Base-by-base conservation (phyloP, 2,888 invertebrate species). In the Microplitis deprimator region DNA sequence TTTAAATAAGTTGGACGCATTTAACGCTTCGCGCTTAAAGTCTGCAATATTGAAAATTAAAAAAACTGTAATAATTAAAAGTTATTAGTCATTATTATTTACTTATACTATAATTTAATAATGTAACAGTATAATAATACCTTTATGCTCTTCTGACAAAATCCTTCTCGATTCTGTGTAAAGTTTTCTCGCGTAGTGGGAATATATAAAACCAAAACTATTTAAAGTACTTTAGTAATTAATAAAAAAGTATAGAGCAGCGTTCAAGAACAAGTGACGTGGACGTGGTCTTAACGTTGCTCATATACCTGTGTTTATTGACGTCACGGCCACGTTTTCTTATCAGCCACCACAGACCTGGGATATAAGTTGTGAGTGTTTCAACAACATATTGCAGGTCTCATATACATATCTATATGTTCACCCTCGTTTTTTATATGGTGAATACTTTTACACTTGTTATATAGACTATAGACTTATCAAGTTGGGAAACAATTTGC, bases 271-370 rank as follows among this genome's bases (percentile, higher is more conserved):
- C 85, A 83, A 89, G 86, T 89, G 89, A 89, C 89, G 89, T 89
- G 89, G 88, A 88, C 81, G 84, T 81, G 82, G 82, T 85, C 83
- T 82, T 78, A 77, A 85, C 84, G 79, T 82, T 85, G 84, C 85
- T 87, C 88, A 89, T 89, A 89, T 89, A 89, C 88, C 87, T 87
- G 88, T 83, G 83, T 80, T 83, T 84, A 81, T 84, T 86, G 87
- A 89, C 89, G 89, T 88, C 87, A 88, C 86, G 81, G 85, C 84
- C 82, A 83, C 85, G 83, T 83, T 86, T 77, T 85, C 88, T 89
- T 89, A 89, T 89, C 89, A 88, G 84, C 82, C 79, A 83, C 81
- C 80, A 80, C 81, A 29, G 6, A 62, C 29, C 65, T 29, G 20
- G 38, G 38, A 38, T 65, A 65, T 38, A 65, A 65, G 29, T n/a